Evolutionary conservation across 92 coral and sea anemone genomes (phyloP), one percentile per base, ranked within the genome.

Genomic region (Isaurus tuberculatus): DNA sequence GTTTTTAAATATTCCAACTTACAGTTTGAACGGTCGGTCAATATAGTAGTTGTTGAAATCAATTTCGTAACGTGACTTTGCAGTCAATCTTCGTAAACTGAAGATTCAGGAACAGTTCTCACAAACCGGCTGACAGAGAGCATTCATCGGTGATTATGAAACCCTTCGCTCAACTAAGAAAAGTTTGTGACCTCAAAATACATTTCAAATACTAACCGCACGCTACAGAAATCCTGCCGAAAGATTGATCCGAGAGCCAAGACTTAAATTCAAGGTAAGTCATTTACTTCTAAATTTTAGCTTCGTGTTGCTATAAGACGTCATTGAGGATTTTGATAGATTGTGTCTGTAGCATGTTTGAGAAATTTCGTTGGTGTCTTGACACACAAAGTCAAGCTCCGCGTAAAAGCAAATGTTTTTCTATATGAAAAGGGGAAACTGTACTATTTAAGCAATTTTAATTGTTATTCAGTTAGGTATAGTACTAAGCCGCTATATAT

Each of bases 201-300:
- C 53, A 77, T 23, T 57, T 32, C 70, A 32, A 58, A 31, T 58
- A 57, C 82, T 53, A 26, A n/a, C 70, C 25, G 0, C 29, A 77
- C 49, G 36, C 51, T 58, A 33, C 46, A 57, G 82, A 19, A 20
- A 8, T 19, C 58, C 69, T 57, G 82, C 5, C 49, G 58, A n/a
- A 46, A 57, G 53, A 77, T 36, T 25, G 26, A 22, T 23, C 49
- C 6, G 17, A n/a, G 5, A 58, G 2, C 10, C 9, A 36, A 20
- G 82, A 8, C 82, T 57, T 19, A 13, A n/a, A 22, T 4, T 22
- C 36, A 61, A 75, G 82, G 82, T 77, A 32, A 77, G 82, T 36
- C 31, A 55, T 75, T 58, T 10, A 77, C 31, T 75, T 48, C 1
- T 26, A 11, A 17, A n/a, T 51, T 51, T 49, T 2, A 17, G 13